Evolutionary conservation across 1,140 invertebrate species (phyloP), one percentile per base, ranked within the genome.

Genomic region (Calosoma granatense): DNA sequence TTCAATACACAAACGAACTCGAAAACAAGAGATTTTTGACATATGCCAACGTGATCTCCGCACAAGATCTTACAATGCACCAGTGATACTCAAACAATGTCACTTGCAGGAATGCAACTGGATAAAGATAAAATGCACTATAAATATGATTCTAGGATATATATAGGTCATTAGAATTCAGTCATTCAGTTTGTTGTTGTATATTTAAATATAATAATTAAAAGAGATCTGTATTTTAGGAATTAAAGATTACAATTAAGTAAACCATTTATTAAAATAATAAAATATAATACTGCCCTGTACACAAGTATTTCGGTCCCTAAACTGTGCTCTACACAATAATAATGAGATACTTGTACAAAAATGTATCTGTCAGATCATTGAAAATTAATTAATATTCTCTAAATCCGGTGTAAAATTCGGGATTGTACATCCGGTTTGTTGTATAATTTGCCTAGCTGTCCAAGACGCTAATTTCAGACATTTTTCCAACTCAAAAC

Each of bases 361-460:
- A n/a, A n/a, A n/a, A n/a, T n/a, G n/a, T n/a, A n/a, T n/a, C n/a
- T n/a, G n/a, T n/a, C n/a, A n/a, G n/a, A n/a, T n/a, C n/a, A n/a
- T n/a, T n/a, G n/a, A n/a, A n/a, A n/a, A n/a, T 36, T 36, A 6
- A 36, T 9, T 36, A 36, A 36, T n/a, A 36, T 6, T 36, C n/a
- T 36, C n/a, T 47, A 47, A 12, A 47, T 47, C 15, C 4, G 41
- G 41, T 12, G 17, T 6, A 47, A 17, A 6, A 47, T 53, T 21
- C 4, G 69, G 69, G 51, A 67, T 22, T 51, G 60, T 60, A 57
- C 69, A 71, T 21, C 69, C 69, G 20, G 57, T 56, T 61, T 66
- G 47, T 59, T 61, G 62, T 21, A 71, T 68, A 22, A 70, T 64
- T 54, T 67, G 36, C 22, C 59, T 39, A 20, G 69, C 62, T 11